Percentiles rank a stretch among this genome's conserved stretches.
These are phyloP conservation scores for Drosophila hydei DNA, from an alignment of 1,140 invertebrate species.

Conservation along the genomic window DNA sequence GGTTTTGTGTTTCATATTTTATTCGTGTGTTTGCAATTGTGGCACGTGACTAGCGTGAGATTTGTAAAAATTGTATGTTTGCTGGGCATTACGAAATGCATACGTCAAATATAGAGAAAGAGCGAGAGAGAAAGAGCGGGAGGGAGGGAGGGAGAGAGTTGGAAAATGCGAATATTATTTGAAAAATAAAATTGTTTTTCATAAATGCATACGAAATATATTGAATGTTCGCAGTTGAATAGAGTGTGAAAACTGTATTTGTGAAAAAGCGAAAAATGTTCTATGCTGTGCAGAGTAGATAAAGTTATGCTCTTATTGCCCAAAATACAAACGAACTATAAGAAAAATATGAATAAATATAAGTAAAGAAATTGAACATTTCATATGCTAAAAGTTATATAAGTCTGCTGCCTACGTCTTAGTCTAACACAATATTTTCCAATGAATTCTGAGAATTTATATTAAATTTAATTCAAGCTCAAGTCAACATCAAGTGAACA, in stretches of 20 bases:
- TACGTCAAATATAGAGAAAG: conserved; percentile 14
- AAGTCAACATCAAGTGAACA: background rate
- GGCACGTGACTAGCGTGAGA: conserved; percentile 49
- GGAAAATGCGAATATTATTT: background rate
- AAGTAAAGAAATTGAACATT: too few relatives aligned
- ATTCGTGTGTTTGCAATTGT: conserved; percentile 43
- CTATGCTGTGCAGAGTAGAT: conserved; percentile 34
- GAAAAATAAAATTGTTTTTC: conserved; percentile 56
- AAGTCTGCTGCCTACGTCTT: background rate
- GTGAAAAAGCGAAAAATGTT: conserved; percentile 31
- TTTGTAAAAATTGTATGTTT: conserved; percentile 43
- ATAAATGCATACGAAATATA: conserved; percentile 61
- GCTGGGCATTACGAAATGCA: conserved; percentile 45
- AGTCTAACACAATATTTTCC: background rate
- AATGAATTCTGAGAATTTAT: background rate
- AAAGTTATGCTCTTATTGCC: conserved; percentile 9
- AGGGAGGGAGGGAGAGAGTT: background rate
- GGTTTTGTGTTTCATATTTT: conserved; percentile 43
- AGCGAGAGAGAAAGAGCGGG: background rate
- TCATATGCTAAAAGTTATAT: too few relatives aligned
- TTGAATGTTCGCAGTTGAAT: conserved; percentile 52
- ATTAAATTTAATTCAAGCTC: background rate
- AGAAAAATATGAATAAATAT: too few relatives aligned
- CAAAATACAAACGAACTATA: too few relatives aligned
- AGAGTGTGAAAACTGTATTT: conserved; percentile 11